Evolutionary conservation across 2,113 vertebrate genomes (phyloP), one percentile per base, ranked within the genome.

Genomic region (Emydocephalus ijimae): DNA sequence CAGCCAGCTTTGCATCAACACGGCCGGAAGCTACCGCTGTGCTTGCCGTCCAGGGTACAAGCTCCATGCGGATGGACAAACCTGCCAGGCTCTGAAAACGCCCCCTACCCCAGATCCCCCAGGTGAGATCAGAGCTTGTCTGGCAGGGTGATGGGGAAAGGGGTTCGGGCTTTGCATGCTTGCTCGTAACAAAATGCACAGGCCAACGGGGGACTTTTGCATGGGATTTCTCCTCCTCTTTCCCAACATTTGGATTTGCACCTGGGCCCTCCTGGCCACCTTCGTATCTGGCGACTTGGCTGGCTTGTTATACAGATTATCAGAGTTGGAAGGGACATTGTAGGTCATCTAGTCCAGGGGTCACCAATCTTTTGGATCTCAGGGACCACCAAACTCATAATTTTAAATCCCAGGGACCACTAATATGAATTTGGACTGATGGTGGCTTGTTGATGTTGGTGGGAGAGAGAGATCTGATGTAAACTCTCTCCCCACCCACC

Each of bases 1-100:
- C 88, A 8, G 96, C 34, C 98, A 99, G 94, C 93, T 69, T 94
- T 99, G 99, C 8, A 3, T 98, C 94, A 99, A 99, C 97, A 98
- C 97, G 0, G 96, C 94, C 0, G 99, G 99, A 90, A 98, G 98
- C 95, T 99, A 98, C 95, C 95, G 4, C 89, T 99, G 99, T 0
- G 90, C 91, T 59, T 99, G 98, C 93, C 3, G 3, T 54, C 96
- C 97, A 0, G 98, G 98, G 90, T 98, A 98, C 96, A 64, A 50
- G 93, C 98, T 98, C 0, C 86, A 96, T 3, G 94, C 90, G 0
- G 97, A 98, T 0, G 86, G 95, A 34, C 97, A 2, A 5, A 95
- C 91, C 0, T 98, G 99, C 95, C 96, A 93, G 52, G 93, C 94
- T 86, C n/a, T 24, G 90, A 45, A 48, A 55, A 81, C 88, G 56